Evolutionary conservation across 2,797 vertebrate genomes (phyloP).

Genomic region (Periophthalmus magnuspinnatus): DNA sequence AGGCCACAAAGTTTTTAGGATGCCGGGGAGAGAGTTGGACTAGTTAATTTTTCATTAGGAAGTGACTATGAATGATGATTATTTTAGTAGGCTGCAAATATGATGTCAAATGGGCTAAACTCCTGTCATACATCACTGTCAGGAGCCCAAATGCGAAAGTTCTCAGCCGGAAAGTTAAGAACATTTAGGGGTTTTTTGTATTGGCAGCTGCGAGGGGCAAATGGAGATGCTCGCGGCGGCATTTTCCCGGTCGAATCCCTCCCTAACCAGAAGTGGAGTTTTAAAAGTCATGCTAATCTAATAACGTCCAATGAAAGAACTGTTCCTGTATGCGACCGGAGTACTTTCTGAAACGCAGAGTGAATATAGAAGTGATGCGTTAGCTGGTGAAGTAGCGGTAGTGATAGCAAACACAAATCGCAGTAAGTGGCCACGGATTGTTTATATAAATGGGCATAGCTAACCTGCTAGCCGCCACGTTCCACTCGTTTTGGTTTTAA

Average conservation of each 20-base stretch:
- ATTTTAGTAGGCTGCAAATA: conserved; percentile 10
- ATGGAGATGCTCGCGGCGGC: not conserved
- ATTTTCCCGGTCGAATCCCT: no score
- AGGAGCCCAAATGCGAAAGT: not conserved
- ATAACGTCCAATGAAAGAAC: not conserved
- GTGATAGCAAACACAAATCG: no score
- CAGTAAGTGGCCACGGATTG: no score
- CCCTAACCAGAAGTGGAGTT: not conserved
- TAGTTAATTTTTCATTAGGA: conserved; percentile 7
- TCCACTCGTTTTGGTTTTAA: no score
- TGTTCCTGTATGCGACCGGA: not conserved
- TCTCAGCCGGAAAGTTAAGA: conserved; percentile 1
- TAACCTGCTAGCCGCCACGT: no score
- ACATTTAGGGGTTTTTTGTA: not conserved
- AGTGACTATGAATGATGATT: conserved; percentile 4
- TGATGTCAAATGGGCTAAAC: conserved; percentile 8
- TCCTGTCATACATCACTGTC: conserved; percentile 2
- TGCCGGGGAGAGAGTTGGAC: not conserved
- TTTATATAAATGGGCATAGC: no score
- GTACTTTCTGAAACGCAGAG: not conserved
- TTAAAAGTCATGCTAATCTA: not conserved
- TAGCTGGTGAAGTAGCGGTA: no score
- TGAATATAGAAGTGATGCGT: no score
- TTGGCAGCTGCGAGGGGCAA: not conserved
- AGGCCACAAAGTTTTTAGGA: conserved; percentile 1